Evolutionary conservation across 2,113 vertebrate genomes (phyloP), one percentile per base, ranked within the genome.

Genomic region (Panurus biarmicus): DNA sequence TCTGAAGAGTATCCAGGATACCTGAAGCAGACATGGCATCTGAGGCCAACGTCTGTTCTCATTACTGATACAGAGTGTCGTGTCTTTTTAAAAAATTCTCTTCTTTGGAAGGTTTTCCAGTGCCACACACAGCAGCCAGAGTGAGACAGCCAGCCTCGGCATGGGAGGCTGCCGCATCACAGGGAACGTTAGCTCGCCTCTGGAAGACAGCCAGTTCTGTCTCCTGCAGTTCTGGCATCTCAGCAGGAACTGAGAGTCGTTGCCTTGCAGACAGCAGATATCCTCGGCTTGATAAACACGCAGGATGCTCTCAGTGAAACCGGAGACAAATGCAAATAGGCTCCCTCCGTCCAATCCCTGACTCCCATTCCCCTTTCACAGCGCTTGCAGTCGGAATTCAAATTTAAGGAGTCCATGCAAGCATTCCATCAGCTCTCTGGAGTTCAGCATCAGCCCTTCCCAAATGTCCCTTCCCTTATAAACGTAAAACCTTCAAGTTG

Each of bases 61-160:
- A 1, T 47, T 69, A 47, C 13, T 54, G 24, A 56, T 35, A 57
- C 0, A 5, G 44, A 69, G 11, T 1, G 0, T 23, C 61, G 5
- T 9, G 81, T 70, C 12, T 47, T 45, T 67, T 71, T 31, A 0
- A 22, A 85, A 58, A 58, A 17, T 36, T 50, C 12, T 54, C 40
- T 33, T 44, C 21, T 79, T 47, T 33, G 22, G 50, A 65, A 60
- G 58, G 35, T 69, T 85, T 95, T 79, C 53, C 20, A 42, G 48
- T 76, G 90, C n/a, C 45, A 48, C 9, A 2, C 1, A 5, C 28
- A 64, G 66, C 71, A 75, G 57, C 25, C 26, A 17, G 50, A 74
- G 54, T 45, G 29, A 42, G 51, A 14, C 33, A 69, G 85, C 60
- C 86, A 58, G 0, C 50, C 71, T 51, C 4, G 2, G 72, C 67